These are phyloP conservation scores for Micronycteris hirsuta DNA, from an alignment of 2,113 vertebrate species.

Conservation along the genomic window DNA sequence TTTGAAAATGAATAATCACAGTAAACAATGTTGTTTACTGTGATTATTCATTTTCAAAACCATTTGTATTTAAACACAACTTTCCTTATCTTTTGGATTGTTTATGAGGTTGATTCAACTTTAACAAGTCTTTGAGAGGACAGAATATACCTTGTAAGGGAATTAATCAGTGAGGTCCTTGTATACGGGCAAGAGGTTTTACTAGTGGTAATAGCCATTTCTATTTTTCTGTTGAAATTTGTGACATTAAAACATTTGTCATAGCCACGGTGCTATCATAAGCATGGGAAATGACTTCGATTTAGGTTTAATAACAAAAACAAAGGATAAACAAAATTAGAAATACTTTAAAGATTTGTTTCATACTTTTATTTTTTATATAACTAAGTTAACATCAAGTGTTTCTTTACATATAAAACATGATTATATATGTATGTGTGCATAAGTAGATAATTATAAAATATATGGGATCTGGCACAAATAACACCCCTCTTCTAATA, in stretches of 20 bases:
- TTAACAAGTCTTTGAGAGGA: background rate
- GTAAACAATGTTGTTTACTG: too few species aligned
- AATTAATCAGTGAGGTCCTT: conserved; percentile 29
- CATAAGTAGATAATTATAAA: too few species aligned
- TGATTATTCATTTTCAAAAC: background rate
- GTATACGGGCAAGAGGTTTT: background rate
- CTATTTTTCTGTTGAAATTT: background rate
- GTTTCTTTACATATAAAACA: too few species aligned
- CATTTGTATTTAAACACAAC: background rate
- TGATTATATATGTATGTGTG: too few species aligned
- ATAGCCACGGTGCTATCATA: background rate
- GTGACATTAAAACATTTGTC: background rate
- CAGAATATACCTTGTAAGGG: background rate
- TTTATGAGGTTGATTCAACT: background rate
- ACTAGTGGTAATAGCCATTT: background rate
- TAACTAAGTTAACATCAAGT: too few species aligned
- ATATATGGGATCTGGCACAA: too few species aligned
- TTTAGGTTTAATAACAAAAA: background rate
- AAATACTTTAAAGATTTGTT: background rate
- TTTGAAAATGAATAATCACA: too few species aligned
- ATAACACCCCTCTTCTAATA: too few species aligned
- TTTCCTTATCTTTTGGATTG: background rate
- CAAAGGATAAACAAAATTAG: background rate
- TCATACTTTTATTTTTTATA: too few species aligned
- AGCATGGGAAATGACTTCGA: background rate